A percentile compares a stretch with the other conserved stretches of the same genome.
Evolutionary conservation across 2,888 invertebrate genomes (phyloP).

Genomic region (Heliconius erato): DNA sequence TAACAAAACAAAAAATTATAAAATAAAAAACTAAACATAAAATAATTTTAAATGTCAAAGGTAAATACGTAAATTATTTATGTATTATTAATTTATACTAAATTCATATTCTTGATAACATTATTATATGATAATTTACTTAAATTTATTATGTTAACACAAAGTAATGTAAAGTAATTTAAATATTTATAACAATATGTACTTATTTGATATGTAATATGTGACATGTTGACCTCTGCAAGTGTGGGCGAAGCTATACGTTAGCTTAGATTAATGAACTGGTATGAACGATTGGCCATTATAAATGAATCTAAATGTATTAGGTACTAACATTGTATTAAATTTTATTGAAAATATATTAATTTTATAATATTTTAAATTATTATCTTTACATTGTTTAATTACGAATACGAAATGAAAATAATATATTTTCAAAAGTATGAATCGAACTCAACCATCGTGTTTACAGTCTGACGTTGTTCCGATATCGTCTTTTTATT

Average conservation of each 20-base stretch:
- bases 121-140: slow-evolving; percentile 5
- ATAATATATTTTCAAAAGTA: no score
- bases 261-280: slow-evolving; percentile 7
- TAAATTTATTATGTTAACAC: neutral
- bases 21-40: no score
- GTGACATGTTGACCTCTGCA: slow-evolving; percentile 11
- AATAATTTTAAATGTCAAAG: neutral
- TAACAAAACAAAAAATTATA: no score
- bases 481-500: no score
- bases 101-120: neutral
- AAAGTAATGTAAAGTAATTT: slow-evolving; percentile 7
- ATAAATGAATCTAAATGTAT: neutral
- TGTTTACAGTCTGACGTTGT: no score
- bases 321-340: neutral
- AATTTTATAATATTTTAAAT: neutral
- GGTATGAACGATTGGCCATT: neutral
- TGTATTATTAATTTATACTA: neutral
- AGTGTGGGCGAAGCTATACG: neutral
- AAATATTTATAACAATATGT: slow-evolving; percentile 2
- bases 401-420: neutral
- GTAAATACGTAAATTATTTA: neutral
- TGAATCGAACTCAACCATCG: no score
- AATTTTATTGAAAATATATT: neutral
- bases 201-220: neutral
- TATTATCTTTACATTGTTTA: neutral